These are phyloP conservation scores for Spermophilus dauricus DNA, from an alignment of 2,113 vertebrate genomes.

Conservation along the genomic window DNA sequence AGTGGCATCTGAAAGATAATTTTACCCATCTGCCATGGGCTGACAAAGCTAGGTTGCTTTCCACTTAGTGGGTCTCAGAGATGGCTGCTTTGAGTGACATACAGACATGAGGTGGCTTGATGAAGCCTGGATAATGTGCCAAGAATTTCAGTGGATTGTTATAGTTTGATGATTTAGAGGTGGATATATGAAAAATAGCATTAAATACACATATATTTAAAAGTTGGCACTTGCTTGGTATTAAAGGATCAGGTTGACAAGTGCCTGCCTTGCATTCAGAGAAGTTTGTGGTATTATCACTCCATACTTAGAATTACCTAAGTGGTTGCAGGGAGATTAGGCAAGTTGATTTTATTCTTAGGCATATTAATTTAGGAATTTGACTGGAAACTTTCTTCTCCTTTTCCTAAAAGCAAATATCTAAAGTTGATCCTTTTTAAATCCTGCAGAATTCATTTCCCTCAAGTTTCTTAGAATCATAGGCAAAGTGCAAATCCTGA, in stretches of 20 bases:
- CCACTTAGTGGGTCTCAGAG: not conserved
- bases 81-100: not conserved
- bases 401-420: conserved; percentile 56
- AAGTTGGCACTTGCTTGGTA: conserved; percentile 30
- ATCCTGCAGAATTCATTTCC: conserved; percentile 25
- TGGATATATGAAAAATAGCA: not conserved
- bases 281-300: conserved; percentile 48
- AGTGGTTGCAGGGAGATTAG: conserved; percentile 54
- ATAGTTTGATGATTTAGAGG: conserved; percentile 7
- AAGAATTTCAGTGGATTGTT: conserved; percentile 21
- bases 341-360: conserved; percentile 48
- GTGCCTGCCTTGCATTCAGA: conserved; percentile 1
- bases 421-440: conserved; percentile 58
- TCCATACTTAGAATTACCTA: not conserved
- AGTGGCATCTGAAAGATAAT: not conserved
- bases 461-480: conserved; percentile 26
- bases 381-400: conserved; percentile 37
- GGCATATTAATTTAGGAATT: conserved; percentile 66
- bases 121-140: conserved; percentile 7
- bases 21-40: not conserved
- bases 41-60: not conserved
- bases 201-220: not conserved
- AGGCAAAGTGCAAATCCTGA: conserved; percentile 40
- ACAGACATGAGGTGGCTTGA: not conserved
- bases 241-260: conserved; percentile 57